These are phyloP conservation scores for Psittacula cyanocephala DNA, from an alignment of 2,113 vertebrate genomes.

Conservation along the genomic window DNA sequence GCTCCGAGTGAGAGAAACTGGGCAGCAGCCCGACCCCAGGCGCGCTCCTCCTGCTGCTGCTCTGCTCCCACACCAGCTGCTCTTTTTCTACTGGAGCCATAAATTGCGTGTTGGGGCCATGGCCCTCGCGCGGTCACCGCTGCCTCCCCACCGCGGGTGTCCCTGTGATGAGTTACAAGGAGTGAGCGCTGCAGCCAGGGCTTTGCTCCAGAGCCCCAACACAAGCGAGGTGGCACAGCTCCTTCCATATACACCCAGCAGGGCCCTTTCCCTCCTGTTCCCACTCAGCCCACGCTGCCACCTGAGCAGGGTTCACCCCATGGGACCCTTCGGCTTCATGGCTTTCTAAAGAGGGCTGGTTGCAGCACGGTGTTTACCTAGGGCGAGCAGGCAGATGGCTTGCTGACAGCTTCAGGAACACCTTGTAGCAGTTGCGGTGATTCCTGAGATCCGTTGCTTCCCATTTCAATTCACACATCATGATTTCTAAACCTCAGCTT, in stretches of 20 bases:
- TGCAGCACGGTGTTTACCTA: neutral
- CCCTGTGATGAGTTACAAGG: conserved; percentile 38
- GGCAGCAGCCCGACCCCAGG: neutral
- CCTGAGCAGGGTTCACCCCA: fast-evolving
- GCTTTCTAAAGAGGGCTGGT: neutral
- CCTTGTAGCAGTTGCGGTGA: conserved; percentile 63
- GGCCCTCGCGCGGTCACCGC: neutral
- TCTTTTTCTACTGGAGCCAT: neutral
- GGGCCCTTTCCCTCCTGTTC: neutral
- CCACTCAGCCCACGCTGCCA: neutral
- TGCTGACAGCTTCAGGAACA: conserved; percentile 72
- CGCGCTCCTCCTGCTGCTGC: neutral
- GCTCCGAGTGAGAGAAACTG: fast-evolving
- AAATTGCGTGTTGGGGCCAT: neutral
- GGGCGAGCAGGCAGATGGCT: conserved; percentile 45
- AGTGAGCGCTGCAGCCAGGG: conserved; percentile 11
- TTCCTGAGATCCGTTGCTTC: conserved; percentile 59
- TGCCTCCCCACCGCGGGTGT: neutral
- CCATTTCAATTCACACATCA: conserved; percentile 71
- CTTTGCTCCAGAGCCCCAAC: neutral
- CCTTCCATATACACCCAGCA: fast-evolving
- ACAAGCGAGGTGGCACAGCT: fast-evolving
- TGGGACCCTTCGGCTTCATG: fast-evolving
- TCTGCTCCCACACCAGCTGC: neutral
- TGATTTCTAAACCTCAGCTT: conserved; percentile 65